A percentile compares a stretch with the other conserved stretches of the same genome.
Conservation (phyloP, 2,888 invertebrate species). For the Dinocampus coccinellae region DNA sequence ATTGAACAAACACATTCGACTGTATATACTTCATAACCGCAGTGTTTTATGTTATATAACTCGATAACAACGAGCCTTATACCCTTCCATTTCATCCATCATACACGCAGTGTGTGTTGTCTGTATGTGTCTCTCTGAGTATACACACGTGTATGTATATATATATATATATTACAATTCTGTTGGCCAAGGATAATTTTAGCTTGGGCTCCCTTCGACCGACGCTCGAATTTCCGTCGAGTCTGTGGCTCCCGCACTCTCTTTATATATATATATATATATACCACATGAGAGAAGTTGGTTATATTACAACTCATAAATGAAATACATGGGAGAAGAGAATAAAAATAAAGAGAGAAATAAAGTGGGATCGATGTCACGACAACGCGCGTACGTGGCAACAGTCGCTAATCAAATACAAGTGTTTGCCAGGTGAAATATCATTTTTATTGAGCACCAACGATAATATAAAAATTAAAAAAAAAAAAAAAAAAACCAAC, state of each 20-base stretch:
- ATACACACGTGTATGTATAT: not conserved
- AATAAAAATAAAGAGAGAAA: not conserved
- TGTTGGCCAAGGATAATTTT: constrained; percentile 17
- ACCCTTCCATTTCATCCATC: not conserved
- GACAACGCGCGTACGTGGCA: constrained; percentile 51
- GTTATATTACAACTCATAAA: not conserved
- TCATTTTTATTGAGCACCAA: constrained; percentile 16
- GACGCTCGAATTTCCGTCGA: constrained; percentile 34
- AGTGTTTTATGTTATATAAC: constrained; percentile 41
- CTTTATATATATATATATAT: not conserved
- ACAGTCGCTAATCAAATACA: constrained; percentile 63
- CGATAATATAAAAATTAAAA: not conserved
- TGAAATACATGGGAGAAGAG: not conserved
- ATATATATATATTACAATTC: not conserved
- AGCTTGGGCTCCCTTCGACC: constrained; percentile 16
- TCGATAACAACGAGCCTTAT: constrained; percentile 34
- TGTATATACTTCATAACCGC: constrained; percentile 25
- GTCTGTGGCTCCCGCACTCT: not conserved
- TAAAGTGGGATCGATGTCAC: constrained; percentile 27
- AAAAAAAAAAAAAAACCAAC: not conserved
- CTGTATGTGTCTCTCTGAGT: no score
- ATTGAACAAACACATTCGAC: constrained; percentile 16
- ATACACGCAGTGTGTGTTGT: not conserved
- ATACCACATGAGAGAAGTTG: not conserved
- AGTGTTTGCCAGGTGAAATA: constrained; percentile 59